Evolutionary conservation across 2,797 vertebrate species (phyloP).

Genomic region (Scolopax bukidnonensis): DNA sequence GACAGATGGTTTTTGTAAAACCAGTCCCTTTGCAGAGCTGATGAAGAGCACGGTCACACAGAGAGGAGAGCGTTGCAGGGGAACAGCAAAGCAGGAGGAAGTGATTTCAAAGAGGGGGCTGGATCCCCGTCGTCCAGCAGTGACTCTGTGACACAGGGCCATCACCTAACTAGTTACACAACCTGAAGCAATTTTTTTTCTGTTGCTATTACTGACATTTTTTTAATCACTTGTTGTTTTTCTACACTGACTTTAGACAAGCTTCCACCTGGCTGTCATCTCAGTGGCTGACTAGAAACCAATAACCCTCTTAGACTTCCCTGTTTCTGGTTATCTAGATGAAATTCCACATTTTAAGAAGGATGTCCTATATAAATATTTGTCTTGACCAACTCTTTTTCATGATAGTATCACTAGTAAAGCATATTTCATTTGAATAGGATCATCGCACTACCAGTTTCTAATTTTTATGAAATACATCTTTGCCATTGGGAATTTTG

Average conservation of each 20-base stretch:
- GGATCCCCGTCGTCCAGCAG: neutral
- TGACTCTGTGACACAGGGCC: neutral
- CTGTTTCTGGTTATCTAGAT: neutral
- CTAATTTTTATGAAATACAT: neutral
- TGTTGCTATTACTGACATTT: neutral
- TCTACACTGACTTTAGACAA: neutral
- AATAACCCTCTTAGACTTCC: neutral
- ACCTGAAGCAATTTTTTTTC: neutral
- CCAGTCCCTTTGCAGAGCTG: neutral
- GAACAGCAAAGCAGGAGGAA: accelerated
- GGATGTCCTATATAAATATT: neutral
- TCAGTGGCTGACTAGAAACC: neutral
- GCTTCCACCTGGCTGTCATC: neutral
- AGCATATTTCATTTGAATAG: neutral
- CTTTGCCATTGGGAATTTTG: neutral
- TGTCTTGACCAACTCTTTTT: neutral
- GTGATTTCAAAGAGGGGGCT: neutral
- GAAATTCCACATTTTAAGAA: neutral
- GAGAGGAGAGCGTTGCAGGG: neutral
- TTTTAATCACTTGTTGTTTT: neutral
- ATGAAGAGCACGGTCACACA: neutral
- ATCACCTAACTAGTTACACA: neutral
- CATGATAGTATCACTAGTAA: neutral
- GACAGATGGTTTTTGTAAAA: neutral
- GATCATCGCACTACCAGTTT: neutral